Percentiles rank a stretch among this genome's conserved stretches.
These are phyloP conservation scores for Molorchus minor DNA, from an alignment of 2,888 invertebrate genomes.

Conservation along the genomic window DNA sequence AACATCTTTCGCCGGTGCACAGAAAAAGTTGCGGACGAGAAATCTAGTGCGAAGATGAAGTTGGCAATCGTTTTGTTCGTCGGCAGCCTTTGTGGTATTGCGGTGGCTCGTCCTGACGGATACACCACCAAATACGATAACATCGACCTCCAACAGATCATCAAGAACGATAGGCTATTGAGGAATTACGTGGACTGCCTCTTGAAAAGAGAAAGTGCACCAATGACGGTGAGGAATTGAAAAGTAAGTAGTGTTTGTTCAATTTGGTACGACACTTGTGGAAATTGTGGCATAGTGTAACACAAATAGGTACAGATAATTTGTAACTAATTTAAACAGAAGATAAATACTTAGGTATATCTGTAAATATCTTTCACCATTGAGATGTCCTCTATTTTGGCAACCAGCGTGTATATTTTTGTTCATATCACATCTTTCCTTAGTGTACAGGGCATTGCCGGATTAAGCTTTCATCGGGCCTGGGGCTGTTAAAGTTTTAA, in stretches of 20 bases:
- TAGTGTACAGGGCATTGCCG: too few relatives aligned
- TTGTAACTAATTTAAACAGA: too few relatives aligned
- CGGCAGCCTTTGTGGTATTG: constrained; percentile 27
- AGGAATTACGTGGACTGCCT: constrained; percentile 74
- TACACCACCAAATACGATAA: constrained; percentile 77
- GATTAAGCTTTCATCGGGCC: too few relatives aligned
- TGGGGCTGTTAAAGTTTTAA: too few relatives aligned
- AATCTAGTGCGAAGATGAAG: constrained; percentile 39
- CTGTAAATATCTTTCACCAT: too few relatives aligned
- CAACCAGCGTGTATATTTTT: too few relatives aligned
- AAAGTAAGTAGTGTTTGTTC: constrained; percentile 72
- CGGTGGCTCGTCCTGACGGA: constrained; percentile 39
- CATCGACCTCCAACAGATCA: constrained; percentile 73
- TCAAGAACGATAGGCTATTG: constrained; percentile 72
- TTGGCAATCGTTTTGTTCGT: constrained; percentile 29
- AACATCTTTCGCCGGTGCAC: neutral
- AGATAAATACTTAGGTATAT: too few relatives aligned
- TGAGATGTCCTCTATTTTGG: too few relatives aligned
- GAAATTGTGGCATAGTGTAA: too few relatives aligned
- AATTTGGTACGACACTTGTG: too few relatives aligned
- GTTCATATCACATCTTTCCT: too few relatives aligned
- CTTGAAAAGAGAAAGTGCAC: constrained; percentile 71
- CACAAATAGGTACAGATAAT: too few relatives aligned
- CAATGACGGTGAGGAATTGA: constrained; percentile 75
- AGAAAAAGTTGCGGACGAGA: neutral